Base-by-base conservation (phyloP, 2,888 invertebrate genomes). In the Cheilosia scutellata region DNA sequence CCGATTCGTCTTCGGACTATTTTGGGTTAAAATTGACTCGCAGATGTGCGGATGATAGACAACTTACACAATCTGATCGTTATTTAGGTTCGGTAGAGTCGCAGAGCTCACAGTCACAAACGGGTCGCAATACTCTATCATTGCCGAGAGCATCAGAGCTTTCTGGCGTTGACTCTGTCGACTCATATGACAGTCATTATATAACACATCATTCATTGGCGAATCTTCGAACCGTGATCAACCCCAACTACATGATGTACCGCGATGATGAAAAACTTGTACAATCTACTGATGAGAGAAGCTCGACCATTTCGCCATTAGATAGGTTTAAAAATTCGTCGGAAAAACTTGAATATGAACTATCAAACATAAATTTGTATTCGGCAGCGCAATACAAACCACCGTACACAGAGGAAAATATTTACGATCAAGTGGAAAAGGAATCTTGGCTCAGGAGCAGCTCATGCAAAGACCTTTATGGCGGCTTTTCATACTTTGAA, bases 391-490 rank as follows among this genome's bases (percentile, higher is more conserved):
- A 90, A 62, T 90, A 90, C 83, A 90, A 90, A 3, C 90, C 90
- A 44, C 89, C 89, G 2, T 89, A 88, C 13, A 89, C 93, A 63
- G 89, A 89, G 9, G 90, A 91, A 79, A 92, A 91, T 55, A 91
- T 91, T 44, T 91, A 91, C 83, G 91, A 91, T 87, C 90, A 91
- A 89, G 92, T 92, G 2, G 90, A 91, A 68, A 92, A 92, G 58
- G 92, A 92, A 55, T 90, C 92, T 20, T 96, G 96, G 96, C 95
- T 96, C 87, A 95, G 96, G 90, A 96, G 96, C 91, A 95, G 96
- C 89, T 96, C 96, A 90, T 96, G 96, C 92, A 95, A 96, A 92
- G 96, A 97, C 91, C 94, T 97, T 83, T 95, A 96, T 91, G 96
- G 96, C 91, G 95, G 95, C 91, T 88, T 88, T 53, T 94, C 95